Evolutionary conservation across 2,888 invertebrate species (phyloP), one percentile per base, ranked within the genome.

Genomic region (Platyscelio sp.): DNA sequence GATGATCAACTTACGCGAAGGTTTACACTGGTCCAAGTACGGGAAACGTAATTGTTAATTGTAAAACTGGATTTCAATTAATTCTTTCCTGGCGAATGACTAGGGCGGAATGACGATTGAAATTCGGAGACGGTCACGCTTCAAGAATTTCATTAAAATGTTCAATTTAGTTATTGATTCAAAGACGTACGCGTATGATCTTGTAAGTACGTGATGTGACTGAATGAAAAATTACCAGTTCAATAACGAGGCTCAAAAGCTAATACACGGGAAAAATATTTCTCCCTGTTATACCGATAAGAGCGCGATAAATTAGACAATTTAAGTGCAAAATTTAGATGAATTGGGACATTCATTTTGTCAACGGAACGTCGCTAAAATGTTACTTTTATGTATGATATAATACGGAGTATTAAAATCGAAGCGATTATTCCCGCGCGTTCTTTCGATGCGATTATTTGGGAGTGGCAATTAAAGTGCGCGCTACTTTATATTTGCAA

Each of bases 101-200:
- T 24, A 2, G 22, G 18, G 9, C 29, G 54, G 49, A 71, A 49
- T 11, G 33, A 26, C 61, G 74, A 77, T 91, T 92, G 91, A 92
- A 91, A 92, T 92, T 91, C 91, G 88, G 82, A 88, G 90, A 89
- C 89, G 84, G 87, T 88, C 87, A 81, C 76, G 88, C 65, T 86
- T 60, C 70, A 88, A 91, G 93, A 93, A 93, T 93, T 93, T 93
- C 93, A 93, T 93, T 93, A 93, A 92, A 92, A 92, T 91, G 89
- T 92, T 90, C 90, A 92, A 92, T 92, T 87, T 87, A 90, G 92
- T 91, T 92, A 92, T 93, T 91, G 92, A 91, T 91, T 90, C 84
- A 86, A 82, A 81, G 86, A 89, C 84, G 90, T 89, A 89, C 90
- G 91, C 88, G 89, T 86, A 87, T 89, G 91, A 90, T 92, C 90